Base-by-base conservation (phyloP, 2,113 vertebrate species). In the Eupsittula cactorum region DNA sequence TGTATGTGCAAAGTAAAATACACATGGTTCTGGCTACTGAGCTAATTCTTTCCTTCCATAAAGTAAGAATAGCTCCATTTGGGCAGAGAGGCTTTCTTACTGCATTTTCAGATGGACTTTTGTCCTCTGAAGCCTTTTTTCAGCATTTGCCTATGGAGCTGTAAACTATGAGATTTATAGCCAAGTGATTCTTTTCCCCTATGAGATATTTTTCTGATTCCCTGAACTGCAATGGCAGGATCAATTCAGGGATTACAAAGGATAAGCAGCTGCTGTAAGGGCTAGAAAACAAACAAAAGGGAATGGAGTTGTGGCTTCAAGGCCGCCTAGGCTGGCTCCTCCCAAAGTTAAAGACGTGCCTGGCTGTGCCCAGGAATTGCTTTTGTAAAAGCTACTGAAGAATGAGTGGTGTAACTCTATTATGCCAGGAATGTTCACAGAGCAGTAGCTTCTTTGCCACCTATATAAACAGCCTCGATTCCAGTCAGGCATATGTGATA, bases 221-320 rank as follows among this genome's bases (percentile, higher is more conserved):
- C 68, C 44, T 96, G 88, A 90, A 88, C 86, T 92, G 86, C 93
- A 94, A 81, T 79, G 90, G 70, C 82, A 94, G 93, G 80, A 96
- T 94, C 88, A 90, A 47, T 92, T 96, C 83, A 92, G 52, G 57
- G 90, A 91, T 96, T 96, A 91, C 83, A 82, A 88, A 92, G 77
- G 81, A 77, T 93, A 81, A 95, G 82, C 86, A 93, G 90, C 88
- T 93, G 86, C 83, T 82, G 13, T 39, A 89, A 33, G 18, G 35
- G 57, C 31, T 41, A 47, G 65, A 92, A 95, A 95, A 94, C 86
- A 94, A 95, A 92, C 60, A 81, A 81, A 94, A 91, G 47, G 18
- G 63, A 80, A 85, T 25, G 27, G 77, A 92, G 52, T 15, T 76
- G 74, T 85, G 63, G 44, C 81, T 95, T 62, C 93, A 64, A 93